Conservation (phyloP, 2,797 vertebrate genomes). For the Passerculus sandwichensis region DNA sequence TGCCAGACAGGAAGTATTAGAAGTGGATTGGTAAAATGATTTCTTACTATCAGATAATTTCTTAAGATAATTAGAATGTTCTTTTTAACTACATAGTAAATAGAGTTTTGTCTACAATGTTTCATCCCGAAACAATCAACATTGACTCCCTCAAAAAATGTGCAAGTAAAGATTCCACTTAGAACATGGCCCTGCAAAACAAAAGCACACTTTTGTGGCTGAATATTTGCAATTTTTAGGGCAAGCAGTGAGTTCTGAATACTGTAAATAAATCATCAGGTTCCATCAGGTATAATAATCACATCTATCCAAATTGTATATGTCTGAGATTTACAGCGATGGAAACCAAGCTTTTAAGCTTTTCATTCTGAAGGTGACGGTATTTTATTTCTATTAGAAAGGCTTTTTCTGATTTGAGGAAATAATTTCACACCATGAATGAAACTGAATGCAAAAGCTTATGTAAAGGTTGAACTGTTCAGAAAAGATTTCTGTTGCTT, state of each 20-base stretch:
- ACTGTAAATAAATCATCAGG: neutral
- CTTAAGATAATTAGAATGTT: neutral
- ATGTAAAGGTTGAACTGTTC: neutral
- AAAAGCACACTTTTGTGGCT: neutral
- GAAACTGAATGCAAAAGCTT: neutral
- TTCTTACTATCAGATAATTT: neutral
- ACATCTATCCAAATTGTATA: neutral
- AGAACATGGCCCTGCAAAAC: neutral
- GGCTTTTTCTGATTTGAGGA: neutral
- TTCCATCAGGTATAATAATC: neutral
- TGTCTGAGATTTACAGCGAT: neutral
- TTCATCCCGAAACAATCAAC: neutral
- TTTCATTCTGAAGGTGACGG: neutral
- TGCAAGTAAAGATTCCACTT: neutral
- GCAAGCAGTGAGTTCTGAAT: neutral
- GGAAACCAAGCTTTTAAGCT: neutral
- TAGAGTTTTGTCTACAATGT: neutral
- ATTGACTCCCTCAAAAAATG: neutral
- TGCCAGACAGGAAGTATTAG: neutral
- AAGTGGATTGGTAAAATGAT: neutral
- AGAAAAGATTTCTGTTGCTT: neutral
- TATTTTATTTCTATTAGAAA: neutral
- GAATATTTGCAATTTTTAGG: neutral
- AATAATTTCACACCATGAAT: neutral
- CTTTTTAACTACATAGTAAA: neutral